Base-by-base conservation (phyloP, 2,888 invertebrate genomes). In the Agrochola lota region DNA sequence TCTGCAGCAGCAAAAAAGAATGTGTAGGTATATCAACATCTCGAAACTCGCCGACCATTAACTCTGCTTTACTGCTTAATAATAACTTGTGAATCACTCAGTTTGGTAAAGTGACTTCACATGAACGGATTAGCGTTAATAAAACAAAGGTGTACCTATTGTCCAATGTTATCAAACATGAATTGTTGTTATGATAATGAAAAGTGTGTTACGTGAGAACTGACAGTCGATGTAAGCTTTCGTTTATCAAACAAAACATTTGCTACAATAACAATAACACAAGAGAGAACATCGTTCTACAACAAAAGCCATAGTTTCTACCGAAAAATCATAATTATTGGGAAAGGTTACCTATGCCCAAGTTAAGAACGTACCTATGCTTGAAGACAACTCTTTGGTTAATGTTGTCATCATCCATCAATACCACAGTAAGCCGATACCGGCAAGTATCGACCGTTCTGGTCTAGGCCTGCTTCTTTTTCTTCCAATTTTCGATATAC, bases 191-290 rank as follows among this genome's bases (percentile, higher is more conserved):
- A 46, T 46, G 46, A 46, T 46, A 74, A 63, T 77, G 64, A 80
- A 76, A 76, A 83, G 66, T 71, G 15, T 59, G 74, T 75, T 57
- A 80, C 70, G 72, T 80, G 73, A 35, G 71, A 83, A 64, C 20
- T 64, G 63, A 74, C 20, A 60, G 63, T 69, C 40, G 23, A 72
- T 72, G 63, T 63, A 52, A 67, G 57, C 35, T 64, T 40, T 59
- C 43, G 35, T 12, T 63, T 26, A 62, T 30, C 40, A n/a, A 73
- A 23, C n/a, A 62, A 64, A 55, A 60, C 57, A 40, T 75, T 26
- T 26, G 17, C 20, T 40, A 12, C n/a, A 75, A 40, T 46, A 49
- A 75, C 46, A 67, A 40, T 46, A 49, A 75, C 46, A 67, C 30
- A 26, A 17, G 12, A 68, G 12, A 35, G 30, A 26, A 60, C 35